Base-by-base conservation (phyloP, 2,888 invertebrate genomes). In the Melanophora roralis region DNA sequence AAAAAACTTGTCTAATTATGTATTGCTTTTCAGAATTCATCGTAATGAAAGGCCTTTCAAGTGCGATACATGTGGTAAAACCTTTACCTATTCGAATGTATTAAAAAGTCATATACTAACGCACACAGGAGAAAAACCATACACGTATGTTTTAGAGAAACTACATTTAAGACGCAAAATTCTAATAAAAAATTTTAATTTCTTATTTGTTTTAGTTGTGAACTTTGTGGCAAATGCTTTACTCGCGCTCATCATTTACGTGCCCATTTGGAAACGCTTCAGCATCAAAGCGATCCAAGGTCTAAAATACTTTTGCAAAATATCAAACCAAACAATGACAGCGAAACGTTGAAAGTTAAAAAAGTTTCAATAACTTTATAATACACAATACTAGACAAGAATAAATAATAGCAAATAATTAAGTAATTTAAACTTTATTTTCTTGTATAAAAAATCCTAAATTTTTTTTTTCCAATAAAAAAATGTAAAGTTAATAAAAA, bases 81-180 rank as follows among this genome's bases (percentile, higher is more conserved):
- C 85, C 2, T 90, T 90, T 40, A 88, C 89, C 1, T 89, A 90
- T 72, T 86, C 89, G 12, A 89, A 88, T 79, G 89, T 90, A 2
- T 83, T 90, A 0, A 89, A 89, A 67, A 86, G 86, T 1, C 90
- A 90, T 75, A 84, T 85, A 62, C 84, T 88, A 77, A 89, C 87
- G 2, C 89, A 89, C 65, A 89, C 89, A 0, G 89, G 89, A n/a
- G 89, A 89, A 78, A 89, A 88, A 67, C 88, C 89, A 0, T 89
- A 86, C 47, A 78, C 72, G 85, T 89, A 85, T 7, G 40, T 34
- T 55, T 11, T n/a, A n/a, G n/a, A n/a, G n/a, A n/a, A n/a, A n/a
- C n/a, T n/a, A n/a, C n/a, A n/a, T n/a, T n/a, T n/a, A n/a, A n/a
- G n/a, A n/a, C n/a, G n/a, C n/a, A n/a, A n/a, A n/a, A n/a, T n/a